Base-by-base conservation (phyloP, 2,888 invertebrate genomes). In the Troides aeacus region DNA sequence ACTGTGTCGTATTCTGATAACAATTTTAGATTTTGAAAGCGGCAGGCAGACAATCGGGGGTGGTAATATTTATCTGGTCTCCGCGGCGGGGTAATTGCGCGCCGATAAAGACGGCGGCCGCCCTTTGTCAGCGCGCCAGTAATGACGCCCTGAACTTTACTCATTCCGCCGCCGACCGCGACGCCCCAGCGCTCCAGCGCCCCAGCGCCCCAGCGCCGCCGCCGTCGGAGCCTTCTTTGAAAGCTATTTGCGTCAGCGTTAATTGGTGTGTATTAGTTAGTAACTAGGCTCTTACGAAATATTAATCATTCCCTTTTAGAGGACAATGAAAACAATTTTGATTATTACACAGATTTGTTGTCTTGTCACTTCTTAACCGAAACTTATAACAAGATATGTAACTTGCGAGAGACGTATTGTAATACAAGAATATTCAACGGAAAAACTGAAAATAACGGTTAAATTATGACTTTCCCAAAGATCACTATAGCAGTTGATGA, bases 121-220 rank as follows among this genome's bases (percentile, higher is more conserved):
- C 77, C 84, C 87, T 88, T 88, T 89, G 88, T 86, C 81, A 80
- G 79, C 77, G 77, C 81, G 83, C 84, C 87, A 85, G 87, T 89
- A 86, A 88, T 86, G 83, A 84, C 77, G 80, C 81, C 80, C 81
- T 82, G 85, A 90, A 88, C 88, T 90, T 89, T 85, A 80, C 87
- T 89, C 86, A 90, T 90, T 88, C 87, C 78, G 83, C 80, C 77
- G 79, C 81, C 79, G 81, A 71, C 67, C 64, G 68, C 62, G 59
- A 21, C 50, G 53, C 60, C 59, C 68, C 36, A 62, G 58, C 59
- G 53, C 17, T 53, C 5, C 53, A n/a, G 18, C 53, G 15, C 15
- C 17, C n/a, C n/a, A n/a, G n/a, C n/a, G 53, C 53, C 12, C 17
- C 53, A n/a, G 18, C 53, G 53, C 53, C 0, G 50, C 50, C 18